phyloP scores from a whole-genome alignment of 2,888 invertebrate genomes.

The Didymodactylos carnosus region DNA sequence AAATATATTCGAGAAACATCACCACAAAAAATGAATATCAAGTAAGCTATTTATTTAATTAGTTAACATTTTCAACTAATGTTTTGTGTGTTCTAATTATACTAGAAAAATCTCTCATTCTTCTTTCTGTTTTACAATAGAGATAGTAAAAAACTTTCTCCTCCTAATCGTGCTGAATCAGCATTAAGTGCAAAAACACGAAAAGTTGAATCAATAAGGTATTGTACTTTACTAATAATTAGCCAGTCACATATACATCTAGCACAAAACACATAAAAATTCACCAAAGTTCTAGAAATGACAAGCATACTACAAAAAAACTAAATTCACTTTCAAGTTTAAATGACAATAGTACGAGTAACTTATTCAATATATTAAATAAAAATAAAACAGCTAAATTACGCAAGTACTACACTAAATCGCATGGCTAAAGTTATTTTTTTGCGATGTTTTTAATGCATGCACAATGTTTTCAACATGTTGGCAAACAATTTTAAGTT shows the following conservation, averaged over 20 bases:
- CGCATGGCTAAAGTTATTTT: too few species aligned
- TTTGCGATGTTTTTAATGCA: too few species aligned
- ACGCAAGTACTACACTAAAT: too few species aligned
- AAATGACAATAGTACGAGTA: too few species aligned
- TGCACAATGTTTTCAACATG: too few species aligned
- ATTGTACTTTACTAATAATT: background rate
- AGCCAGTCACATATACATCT: too few species aligned
- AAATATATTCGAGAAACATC: constrained; percentile 16
- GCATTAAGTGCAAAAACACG: background rate
- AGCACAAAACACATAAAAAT: too few species aligned
- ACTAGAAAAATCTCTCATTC: background rate
- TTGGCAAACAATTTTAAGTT: too few species aligned
- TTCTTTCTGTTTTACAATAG: background rate
- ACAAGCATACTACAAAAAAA: too few species aligned
- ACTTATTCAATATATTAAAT: background rate
- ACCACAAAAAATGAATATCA: background rate
- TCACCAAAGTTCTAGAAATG: too few species aligned
- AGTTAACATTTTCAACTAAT: background rate
- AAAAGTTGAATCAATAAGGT: background rate
- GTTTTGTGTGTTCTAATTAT: background rate
- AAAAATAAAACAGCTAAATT: too few species aligned
- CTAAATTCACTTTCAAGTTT: too few species aligned
- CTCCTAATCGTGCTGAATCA: background rate
- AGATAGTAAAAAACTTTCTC: background rate
- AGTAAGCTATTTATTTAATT: background rate